phyloP scores from a whole-genome alignment of 2,888 invertebrate genomes.

The Mythimna albipuncta region DNA sequence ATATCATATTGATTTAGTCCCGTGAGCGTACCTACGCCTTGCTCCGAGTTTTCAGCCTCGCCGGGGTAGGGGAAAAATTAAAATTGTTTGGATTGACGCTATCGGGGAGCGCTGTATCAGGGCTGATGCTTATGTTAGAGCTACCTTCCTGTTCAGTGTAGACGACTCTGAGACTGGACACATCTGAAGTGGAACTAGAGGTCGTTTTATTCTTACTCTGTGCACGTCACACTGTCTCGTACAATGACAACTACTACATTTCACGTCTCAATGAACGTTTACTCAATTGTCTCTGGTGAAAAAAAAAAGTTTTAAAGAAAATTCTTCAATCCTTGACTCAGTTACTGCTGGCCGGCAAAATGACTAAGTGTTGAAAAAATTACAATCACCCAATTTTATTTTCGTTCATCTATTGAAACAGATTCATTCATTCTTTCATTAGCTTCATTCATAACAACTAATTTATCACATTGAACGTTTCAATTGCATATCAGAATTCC shows the following conservation, averaged over 20 bases:
- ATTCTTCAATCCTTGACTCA: slow-evolving; percentile 42
- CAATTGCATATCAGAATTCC: slow-evolving; percentile 61
- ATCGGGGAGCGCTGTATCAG: slow-evolving; percentile 68
- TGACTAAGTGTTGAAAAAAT: slow-evolving; percentile 39
- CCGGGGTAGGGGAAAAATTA: slow-evolving; percentile 76
- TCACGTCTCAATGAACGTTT: slow-evolving; percentile 25
- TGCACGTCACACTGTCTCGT: slow-evolving; percentile 2
- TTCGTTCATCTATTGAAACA: slow-evolving; percentile 51
- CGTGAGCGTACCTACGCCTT: slow-evolving; percentile 77
- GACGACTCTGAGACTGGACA: not conserved
- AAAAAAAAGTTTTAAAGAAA: slow-evolving; percentile 18
- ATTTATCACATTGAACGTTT: slow-evolving; percentile 62
- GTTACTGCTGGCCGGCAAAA: slow-evolving; percentile 24
- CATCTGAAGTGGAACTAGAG: slow-evolving; percentile 5
- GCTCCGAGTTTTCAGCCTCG: slow-evolving; percentile 74
- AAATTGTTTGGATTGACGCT: slow-evolving; percentile 79
- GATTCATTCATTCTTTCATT: slow-evolving; percentile 66
- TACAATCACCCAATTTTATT: slow-evolving; percentile 48
- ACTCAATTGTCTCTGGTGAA: slow-evolving; percentile 4
- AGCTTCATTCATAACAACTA: slow-evolving; percentile 57
- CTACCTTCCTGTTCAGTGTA: slow-evolving; percentile 14
- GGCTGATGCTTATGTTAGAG: slow-evolving; percentile 43
- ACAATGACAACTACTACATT: slow-evolving; percentile 23
- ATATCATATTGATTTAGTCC: slow-evolving; percentile 91
- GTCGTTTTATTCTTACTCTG: slow-evolving; percentile 16